Base-by-base conservation (phyloP, 2,888 invertebrate species). In the Dicranocentrus wangi region DNA sequence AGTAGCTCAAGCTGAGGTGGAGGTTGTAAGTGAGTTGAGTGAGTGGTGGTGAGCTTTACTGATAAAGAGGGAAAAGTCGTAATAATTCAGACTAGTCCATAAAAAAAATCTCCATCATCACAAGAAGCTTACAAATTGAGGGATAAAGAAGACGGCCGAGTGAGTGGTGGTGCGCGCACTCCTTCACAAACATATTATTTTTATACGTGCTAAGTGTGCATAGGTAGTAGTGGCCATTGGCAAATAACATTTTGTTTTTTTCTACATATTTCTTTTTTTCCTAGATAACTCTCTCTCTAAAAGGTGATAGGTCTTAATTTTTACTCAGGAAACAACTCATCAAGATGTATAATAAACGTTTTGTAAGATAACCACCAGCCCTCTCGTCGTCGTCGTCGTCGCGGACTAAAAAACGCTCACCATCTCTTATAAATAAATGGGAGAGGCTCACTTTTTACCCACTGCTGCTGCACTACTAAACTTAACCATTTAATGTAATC, bases 221-320 rank as follows among this genome's bases (percentile, higher is more conserved):
- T 13, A 47, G 66, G n/a, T n/a, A n/a, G n/a, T n/a, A n/a, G n/a
- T n/a, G n/a, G n/a, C n/a, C 66, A 53, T 66, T 66, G 66, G 75
- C 55, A 75, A 55, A n/a, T n/a, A n/a, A 53, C 53, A 69, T 39
- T 70, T 77, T 69, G 55, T 19, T 42, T 66, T 42, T 61, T 19
- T 28, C 63, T 43, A 13, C 51, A n/a, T n/a, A 7, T n/a, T 51
- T n/a, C 51, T 5, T 13, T 39, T n/a, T 39, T 47, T 72, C 53
- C 39, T 32, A 39, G 65, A 73, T 65, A 68, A 76, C 51, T 72
- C 39, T 51, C 17, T 43, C 60, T 47, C 21, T 53, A 69, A 72
- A 72, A 80, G 80, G 73, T 73, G 73, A 80, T 73, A 69, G 66
- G 61, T 80, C 80, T 72, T 80, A 73, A 72, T 72, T 80, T 80